phyloP scores from a whole-genome alignment of 1,140 invertebrate species.

The Triops cancriformis region DNA sequence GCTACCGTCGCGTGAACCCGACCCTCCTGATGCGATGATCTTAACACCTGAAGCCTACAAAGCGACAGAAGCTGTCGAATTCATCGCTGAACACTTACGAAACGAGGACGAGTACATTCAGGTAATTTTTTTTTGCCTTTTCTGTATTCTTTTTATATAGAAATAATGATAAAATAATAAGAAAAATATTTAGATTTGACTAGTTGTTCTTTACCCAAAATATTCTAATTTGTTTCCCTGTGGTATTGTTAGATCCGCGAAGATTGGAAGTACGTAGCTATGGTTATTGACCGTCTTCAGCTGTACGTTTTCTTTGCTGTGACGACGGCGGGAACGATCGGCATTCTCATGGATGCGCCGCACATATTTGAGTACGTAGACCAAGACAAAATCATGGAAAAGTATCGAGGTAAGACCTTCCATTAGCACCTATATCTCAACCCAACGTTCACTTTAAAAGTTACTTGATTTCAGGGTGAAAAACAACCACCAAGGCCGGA shows the following conservation, averaged over 20 bases:
- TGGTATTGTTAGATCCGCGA: slow-evolving; percentile 78
- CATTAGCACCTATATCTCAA: background rate
- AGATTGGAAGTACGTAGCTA: slow-evolving; percentile 99
- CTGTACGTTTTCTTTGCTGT: slow-evolving; percentile 96
- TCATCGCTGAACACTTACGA: slow-evolving; percentile 93
- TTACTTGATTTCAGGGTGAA: background rate
- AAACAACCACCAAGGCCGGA: background rate
- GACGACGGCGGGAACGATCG: slow-evolving; percentile 86
- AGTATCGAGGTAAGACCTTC: slow-evolving; percentile 69
- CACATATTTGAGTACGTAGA: slow-evolving; percentile 99
- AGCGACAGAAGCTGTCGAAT: slow-evolving; percentile 93
- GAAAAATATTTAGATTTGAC: no score
- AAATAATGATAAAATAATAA: no score
- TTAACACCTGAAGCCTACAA: slow-evolving; percentile 78
- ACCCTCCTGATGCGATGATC: slow-evolving; percentile 79
- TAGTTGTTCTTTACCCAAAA: background rate
- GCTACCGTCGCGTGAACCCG: slow-evolving; percentile 35
- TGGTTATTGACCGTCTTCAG: slow-evolving; percentile 96
- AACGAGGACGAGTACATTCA: slow-evolving; percentile 96
- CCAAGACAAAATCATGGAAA: slow-evolving; percentile 91
- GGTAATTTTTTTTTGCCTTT: slow-evolving; percentile 46
- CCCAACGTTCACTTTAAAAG: background rate
- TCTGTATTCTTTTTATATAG: slow-evolving; percentile 23
- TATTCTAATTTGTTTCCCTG: background rate
- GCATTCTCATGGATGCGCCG: slow-evolving; percentile 96